Evolutionary conservation across 1,140 invertebrate species (phyloP), one percentile per base, ranked within the genome.

Genomic region (Lordiphosa collinella): DNA sequence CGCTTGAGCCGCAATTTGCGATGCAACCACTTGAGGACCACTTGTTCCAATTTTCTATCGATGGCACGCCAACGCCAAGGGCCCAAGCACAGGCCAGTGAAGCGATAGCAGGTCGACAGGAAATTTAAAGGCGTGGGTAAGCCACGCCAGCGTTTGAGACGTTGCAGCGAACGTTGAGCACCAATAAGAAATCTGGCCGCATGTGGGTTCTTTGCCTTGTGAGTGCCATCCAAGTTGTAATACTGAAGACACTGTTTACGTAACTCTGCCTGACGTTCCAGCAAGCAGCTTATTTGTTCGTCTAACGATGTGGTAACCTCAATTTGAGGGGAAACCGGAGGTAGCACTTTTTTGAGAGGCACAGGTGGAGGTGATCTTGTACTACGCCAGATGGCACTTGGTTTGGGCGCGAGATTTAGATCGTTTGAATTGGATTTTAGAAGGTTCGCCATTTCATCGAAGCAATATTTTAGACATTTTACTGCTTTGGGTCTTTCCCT

Each of bases 221-320:
- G 44, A 2, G 14, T 34, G 2, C 65, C 65, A 38, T 69, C 37
- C 7, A n/a, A 29, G 9, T 60, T 54, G 38, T 69, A 69, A 3
- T 54, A 69, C 10, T 25, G 4, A 12, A 69, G 14, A 29, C 64
- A 69, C 29, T 49, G 4, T 1, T 9, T 16, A 10, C 65, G 56
- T 10, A 69, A 9, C 29, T 44, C 14, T 14, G 14, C 38, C 3
- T 32, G 18, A 2, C 31, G 40, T 18, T 22, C 6, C 2, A 6
- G 22, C 6, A 65, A 13, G 3, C 41, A 1, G 14, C 1, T 2
- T 2, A 41, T 2, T 9, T n/a, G 2, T 10, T 22, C 29, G 10
- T 11, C 29, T 8, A 22, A 1, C 16, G 16, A 2, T 1, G 4
- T 1, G n/a, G 32, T 25, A 9, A 13, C 10, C 14, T 18, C 48